Conservation (phyloP, 1,140 invertebrate species). For the Atta cephalotes region DNA sequence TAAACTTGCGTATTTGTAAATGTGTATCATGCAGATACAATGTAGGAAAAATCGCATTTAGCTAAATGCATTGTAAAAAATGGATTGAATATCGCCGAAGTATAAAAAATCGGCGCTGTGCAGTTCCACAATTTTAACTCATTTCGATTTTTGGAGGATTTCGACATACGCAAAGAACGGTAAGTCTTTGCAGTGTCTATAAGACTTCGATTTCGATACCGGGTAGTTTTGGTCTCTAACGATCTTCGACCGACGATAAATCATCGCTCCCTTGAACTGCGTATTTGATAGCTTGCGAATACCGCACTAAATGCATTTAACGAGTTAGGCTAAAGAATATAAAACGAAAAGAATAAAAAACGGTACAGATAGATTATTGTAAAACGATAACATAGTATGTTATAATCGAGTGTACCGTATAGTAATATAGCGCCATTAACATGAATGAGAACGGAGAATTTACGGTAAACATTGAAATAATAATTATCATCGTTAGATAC, state of each 20-base stretch:
- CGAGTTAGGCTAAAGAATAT: conserved; percentile 59
- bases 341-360: conserved; percentile 10
- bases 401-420: conserved; percentile 72
- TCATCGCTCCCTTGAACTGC: conserved; percentile 35
- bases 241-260: conserved; percentile 16
- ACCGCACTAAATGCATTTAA: conserved; percentile 60
- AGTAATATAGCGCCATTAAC: conserved; percentile 70
- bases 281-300: conserved; percentile 60
- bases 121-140: conserved; percentile 11
- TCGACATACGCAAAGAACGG: neutral
- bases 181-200: neutral
- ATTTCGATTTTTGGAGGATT: neutral
- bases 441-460: conserved; percentile 43
- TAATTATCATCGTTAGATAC: conserved; percentile 81
- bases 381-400: conserved; percentile 68
- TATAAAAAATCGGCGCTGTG: neutral
- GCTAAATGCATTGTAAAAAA: conserved; percentile 17
- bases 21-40: neutral
- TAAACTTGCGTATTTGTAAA: conserved; percentile 19
- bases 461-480: conserved; percentile 71
- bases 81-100: neutral
- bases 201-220: conserved; percentile 21
- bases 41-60: conserved; percentile 12
- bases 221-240: neutral
- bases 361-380: conserved; percentile 65